phyloP scores from a whole-genome alignment of 2,888 invertebrate genomes.

The Phragmatobia fuliginosa region DNA sequence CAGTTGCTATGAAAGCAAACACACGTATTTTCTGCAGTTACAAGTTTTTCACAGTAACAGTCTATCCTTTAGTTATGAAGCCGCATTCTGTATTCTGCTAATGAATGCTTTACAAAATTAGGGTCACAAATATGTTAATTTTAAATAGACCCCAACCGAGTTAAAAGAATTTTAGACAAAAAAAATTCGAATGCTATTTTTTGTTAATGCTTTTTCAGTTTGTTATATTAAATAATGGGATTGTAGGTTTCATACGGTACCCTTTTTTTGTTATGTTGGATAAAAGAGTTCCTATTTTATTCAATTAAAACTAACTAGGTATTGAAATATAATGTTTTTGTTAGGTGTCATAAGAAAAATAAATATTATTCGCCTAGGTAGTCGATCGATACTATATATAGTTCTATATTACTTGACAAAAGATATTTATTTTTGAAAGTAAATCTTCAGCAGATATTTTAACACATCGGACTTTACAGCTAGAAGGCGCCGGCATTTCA shows the following conservation, averaged over 20 bases:
- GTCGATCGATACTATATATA: no score
- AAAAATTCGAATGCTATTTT: conserved; percentile 7
- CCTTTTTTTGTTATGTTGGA: neutral
- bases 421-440: no score
- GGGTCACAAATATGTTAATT: conserved; percentile 35
- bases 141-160: conserved; percentile 26
- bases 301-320: neutral
- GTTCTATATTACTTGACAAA: no score
- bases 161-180: conserved; percentile 22
- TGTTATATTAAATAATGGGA: neutral
- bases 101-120: conserved; percentile 27
- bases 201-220: conserved; percentile 5
- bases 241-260: neutral
- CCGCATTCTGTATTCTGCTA: conserved; percentile 42
- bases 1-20: conserved; percentile 27
- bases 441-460: no score
- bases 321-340: no score
- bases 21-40: conserved; percentile 22
- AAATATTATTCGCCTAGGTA: no score
- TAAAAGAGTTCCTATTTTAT: neutral
- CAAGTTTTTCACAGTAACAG: conserved; percentile 25
- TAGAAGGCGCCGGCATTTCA: no score
- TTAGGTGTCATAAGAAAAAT: no score
- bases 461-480: no score
- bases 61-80: conserved; percentile 34